phyloP scores from a whole-genome alignment of 2,113 vertebrate species.

The Brachyhypopomus occidentalis region DNA sequence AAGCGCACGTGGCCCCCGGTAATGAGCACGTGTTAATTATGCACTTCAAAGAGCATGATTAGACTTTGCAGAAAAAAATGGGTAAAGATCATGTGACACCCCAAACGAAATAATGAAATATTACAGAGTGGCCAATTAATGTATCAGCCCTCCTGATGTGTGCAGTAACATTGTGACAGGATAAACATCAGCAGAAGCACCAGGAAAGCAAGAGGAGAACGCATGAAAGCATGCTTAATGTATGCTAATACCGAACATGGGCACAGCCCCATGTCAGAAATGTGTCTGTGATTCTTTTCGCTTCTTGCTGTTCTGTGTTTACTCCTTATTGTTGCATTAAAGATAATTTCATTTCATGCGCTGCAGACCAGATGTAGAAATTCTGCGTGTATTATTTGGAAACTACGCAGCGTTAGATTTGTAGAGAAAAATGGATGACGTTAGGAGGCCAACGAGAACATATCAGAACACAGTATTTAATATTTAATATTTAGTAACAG shows the following conservation, averaged over 20 bases:
- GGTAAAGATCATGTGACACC: conserved; percentile 44
- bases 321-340: no score
- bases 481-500: no score
- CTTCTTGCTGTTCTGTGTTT: not conserved
- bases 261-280: not conserved
- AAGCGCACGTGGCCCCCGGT: conserved; percentile 49
- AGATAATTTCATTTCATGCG: no score
- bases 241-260: not conserved
- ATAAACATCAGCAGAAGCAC: not conserved
- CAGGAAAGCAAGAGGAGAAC: not conserved
- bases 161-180: not conserved
- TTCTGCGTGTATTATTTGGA: no score
- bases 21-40: conserved; percentile 65
- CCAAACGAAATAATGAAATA: conserved; percentile 60
- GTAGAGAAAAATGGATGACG: no score
- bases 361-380: no score
- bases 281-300: not conserved
- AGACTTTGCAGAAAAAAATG: conserved; percentile 62
- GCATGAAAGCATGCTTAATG: not conserved
- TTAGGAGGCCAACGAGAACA: no score
- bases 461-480: no score
- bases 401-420: no score
- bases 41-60: conserved; percentile 62
- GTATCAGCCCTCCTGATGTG: not conserved
- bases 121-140: conserved; percentile 70